Base-by-base conservation (phyloP, 1,140 invertebrate genomes). In the Apocrypta bakeri region DNA sequence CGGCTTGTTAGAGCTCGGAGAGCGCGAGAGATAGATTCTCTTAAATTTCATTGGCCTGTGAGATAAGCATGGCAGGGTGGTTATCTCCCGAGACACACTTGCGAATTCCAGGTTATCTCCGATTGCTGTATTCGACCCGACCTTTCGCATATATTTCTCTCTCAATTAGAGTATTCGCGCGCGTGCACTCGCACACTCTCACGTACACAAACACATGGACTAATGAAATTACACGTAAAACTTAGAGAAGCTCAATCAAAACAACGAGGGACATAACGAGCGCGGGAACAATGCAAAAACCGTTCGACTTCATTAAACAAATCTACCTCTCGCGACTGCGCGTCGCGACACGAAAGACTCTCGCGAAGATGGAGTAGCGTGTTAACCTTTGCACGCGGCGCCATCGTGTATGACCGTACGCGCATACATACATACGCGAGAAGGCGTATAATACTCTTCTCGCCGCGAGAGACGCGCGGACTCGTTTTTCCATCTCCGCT, bases 341-440 rank as follows among this genome's bases (percentile, higher is more conserved):
- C 68, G 29, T 37, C 68, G 68, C 31, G 68, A 71, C 68, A 7
- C 29, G n/a, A 3, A 21, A 25, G 63, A 25, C 63, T 24, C 27
- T 21, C 71, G 71, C 8, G 61, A 76, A 66, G 75, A 83, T 48
- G 79, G 79, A 74, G 79, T 72, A 33, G 77, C 81, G 68, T 76
- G 80, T 82, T 82, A 79, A 86, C 83, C 79, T 84, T 85, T 83
- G 75, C 72, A 83, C 79, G 85, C 82, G 82, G 85, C 83, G 79
- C 81, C 68, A 78, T 63, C 81, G 68, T 8, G 21, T 8, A 25
- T 14, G 68, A n/a, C 61, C 42, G 40, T 61, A 42, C 40, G 25
- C 40, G 68, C 24, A 68, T 77, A 21, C 74, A 64, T 37, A 74
- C 48, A 73, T 31, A 40, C 33, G 14, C 69, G n/a, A 31, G 9